phyloP scores from a whole-genome alignment of 2,888 invertebrate species.

The Hypsopygia costalis region DNA sequence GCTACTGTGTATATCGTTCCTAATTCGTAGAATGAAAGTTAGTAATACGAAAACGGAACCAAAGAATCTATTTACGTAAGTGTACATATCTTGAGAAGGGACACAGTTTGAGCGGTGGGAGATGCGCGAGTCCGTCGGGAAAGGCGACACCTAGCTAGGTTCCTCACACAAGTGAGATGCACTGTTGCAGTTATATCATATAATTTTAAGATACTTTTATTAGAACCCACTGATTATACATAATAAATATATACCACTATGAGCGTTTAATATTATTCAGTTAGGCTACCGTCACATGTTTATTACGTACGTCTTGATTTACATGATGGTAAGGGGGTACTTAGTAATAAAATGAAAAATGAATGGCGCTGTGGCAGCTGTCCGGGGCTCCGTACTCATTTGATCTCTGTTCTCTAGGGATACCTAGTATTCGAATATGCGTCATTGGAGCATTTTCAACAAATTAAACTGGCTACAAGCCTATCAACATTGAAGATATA shows the following conservation, averaged over 20 bases:
- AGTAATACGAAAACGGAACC: conserved; percentile 22
- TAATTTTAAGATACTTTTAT: conserved; percentile 42
- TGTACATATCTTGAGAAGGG: conserved; percentile 41
- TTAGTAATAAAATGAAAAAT: conserved; percentile 30
- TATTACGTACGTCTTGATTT: conserved; percentile 26
- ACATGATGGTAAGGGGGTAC: conserved; percentile 28
- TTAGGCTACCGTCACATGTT: conserved; percentile 34
- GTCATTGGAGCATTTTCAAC: no score
- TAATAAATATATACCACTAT: conserved; percentile 25
- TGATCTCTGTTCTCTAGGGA: no score
- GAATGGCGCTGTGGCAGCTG: conserved; percentile 26
- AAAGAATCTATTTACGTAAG: conserved; percentile 26
- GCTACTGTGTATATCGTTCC: background rate
- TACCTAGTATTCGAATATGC: no score
- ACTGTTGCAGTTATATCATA: conserved; percentile 38
- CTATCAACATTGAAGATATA: no score
- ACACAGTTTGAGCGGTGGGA: conserved; percentile 9
- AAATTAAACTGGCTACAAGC: no score
- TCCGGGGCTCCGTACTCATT: conserved; percentile 9
- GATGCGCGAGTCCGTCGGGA: conserved; percentile 22
- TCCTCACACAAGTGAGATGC: conserved; percentile 27
- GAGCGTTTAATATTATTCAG: conserved; percentile 29
- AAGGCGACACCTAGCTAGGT: conserved; percentile 20
- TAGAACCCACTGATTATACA: conserved; percentile 35
- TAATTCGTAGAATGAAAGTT: conserved; percentile 10